Base-by-base conservation (phyloP, 2,113 vertebrate species). In the Pseudorasbora parva region DNA sequence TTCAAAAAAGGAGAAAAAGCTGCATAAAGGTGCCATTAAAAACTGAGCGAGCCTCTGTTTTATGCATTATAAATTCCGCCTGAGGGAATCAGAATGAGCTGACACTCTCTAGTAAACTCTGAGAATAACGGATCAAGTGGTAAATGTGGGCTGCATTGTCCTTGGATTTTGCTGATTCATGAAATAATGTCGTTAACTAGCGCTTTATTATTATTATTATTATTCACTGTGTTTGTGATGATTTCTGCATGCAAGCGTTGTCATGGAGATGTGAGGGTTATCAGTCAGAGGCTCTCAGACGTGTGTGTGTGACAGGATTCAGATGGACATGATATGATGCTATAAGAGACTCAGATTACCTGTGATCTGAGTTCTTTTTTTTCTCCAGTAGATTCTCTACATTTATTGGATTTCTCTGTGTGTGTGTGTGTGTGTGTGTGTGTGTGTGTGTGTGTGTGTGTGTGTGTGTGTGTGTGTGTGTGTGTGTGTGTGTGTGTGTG, bases 111-210 rank as follows among this genome's bases (percentile, higher is more conserved):
- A n/a, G n/a, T n/a, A n/a, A 2, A 37, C 37, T 1, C 37, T 37
- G 33, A 37, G 33, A 37, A 37, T 37, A 37, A 37, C 33, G 33
- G 33, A 37, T 37, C 33, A 33, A 4, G 33, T 33, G 4, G 33
- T 37, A 5, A 37, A 33, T 4, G 33, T 73, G 82, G 83, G 77
- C 59, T 57, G 43, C 64, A 60, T 72, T 75, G 66, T 80, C 84
- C 73, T 25, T 68, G 86, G 90, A 90, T 90, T 92, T 89, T 66
- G 33, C 47, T 30, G 83, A 77, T 62, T 90, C 89, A 88, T 56
- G 85, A 88, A 75, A 71, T 91, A 92, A 93, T 92, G 86, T 74
- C 87, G 89, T 91, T 90, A 87, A 49, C 30, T 69, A 86, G 84
- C 54, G 41, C 43, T 33, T 19, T 86, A 82, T 86, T 79, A 37